phyloP scores from a whole-genome alignment of 2,797 vertebrate genomes.

The Lepilemur ruficaudatus region DNA sequence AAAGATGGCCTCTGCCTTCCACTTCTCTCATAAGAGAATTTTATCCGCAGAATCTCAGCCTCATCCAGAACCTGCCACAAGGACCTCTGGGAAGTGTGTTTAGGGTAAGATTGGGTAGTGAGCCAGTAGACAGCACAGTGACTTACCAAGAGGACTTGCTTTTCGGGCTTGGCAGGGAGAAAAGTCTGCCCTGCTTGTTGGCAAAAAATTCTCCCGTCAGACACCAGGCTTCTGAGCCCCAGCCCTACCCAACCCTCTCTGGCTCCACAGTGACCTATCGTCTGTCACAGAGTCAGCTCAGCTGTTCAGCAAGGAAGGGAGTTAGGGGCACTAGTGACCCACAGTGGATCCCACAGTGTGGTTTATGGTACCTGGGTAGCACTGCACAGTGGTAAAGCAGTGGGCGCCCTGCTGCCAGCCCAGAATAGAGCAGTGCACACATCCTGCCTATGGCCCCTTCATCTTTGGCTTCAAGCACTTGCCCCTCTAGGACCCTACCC shows the following conservation, averaged over 20 bases:
- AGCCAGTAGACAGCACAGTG: background rate
- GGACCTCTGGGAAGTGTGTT: background rate
- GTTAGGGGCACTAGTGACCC: background rate
- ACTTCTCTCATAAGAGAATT: background rate
- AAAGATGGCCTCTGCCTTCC: background rate
- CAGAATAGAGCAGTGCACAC: background rate
- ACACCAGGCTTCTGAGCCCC: background rate
- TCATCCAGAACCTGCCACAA: background rate
- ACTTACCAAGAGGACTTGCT: background rate
- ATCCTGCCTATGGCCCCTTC: background rate
- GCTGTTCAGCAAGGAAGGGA: background rate
- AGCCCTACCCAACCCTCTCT: background rate
- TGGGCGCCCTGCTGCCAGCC: background rate
- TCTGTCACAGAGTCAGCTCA: background rate
- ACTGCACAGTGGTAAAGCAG: background rate
- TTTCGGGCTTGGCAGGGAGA: background rate
- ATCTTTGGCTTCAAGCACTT: background rate
- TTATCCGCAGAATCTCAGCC: background rate
- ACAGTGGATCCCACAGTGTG: background rate
- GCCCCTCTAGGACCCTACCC: background rate
- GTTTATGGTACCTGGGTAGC: background rate
- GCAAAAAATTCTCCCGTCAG: background rate
- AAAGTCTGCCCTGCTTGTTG: background rate
- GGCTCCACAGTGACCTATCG: background rate
- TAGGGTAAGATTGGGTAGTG: background rate